Conservation (phyloP, 2,113 vertebrate genomes). For the Pseudolaguvia tuberculata region DNA sequence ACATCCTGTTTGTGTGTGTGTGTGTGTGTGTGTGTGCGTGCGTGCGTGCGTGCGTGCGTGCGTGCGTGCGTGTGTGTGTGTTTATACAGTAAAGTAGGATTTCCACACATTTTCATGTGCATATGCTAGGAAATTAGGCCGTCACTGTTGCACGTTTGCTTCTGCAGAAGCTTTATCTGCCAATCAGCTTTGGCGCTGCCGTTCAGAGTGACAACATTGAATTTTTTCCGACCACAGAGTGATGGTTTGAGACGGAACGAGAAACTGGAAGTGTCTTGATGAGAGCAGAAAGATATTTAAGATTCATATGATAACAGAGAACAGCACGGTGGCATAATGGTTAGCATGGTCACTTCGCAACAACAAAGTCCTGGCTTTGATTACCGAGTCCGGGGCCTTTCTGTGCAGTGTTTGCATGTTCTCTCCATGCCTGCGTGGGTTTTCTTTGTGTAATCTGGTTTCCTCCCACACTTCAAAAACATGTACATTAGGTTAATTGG, state of each 20-base stretch:
- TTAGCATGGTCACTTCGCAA: too few species aligned
- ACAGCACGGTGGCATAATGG: too few species aligned
- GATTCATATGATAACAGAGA: too few species aligned
- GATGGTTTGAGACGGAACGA: not conserved
- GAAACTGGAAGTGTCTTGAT: not conserved
- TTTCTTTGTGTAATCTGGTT: too few species aligned
- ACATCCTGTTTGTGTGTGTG: constrained; percentile 11
- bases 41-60: not conserved
- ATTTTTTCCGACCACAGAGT: constrained; percentile 30
- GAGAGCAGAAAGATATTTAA: too few species aligned
- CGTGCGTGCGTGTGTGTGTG: not conserved
- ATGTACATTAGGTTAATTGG: too few species aligned
- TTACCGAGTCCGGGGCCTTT: too few species aligned
- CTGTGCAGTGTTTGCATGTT: too few species aligned
- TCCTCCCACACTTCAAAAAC: too few species aligned
- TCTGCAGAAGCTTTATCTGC: constrained; percentile 5
- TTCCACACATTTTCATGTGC: not conserved
- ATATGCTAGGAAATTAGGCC: constrained; percentile 35
- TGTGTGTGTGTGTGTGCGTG: too few species aligned
- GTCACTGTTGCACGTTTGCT: constrained; percentile 20
- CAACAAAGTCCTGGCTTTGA: too few species aligned
- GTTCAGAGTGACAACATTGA: not conserved
- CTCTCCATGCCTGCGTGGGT: too few species aligned
- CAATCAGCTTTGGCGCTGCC: not conserved
- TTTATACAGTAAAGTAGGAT: not conserved